phyloP scores from a whole-genome alignment of 2,888 invertebrate species.

The Philonicus albiceps region DNA sequence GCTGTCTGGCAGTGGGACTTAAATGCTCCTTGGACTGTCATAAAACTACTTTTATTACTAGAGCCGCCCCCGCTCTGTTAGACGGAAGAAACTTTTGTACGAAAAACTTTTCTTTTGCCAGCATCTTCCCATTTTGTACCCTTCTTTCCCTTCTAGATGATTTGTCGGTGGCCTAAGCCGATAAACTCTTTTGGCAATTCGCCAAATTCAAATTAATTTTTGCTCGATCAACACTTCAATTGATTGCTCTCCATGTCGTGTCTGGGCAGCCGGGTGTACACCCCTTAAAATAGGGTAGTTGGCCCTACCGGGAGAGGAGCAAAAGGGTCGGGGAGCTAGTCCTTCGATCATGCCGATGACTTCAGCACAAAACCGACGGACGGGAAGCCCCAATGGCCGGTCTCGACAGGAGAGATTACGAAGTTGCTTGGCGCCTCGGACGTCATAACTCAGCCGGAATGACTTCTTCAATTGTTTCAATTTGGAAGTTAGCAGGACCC shows the following conservation, averaged over 20 bases:
- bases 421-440: constrained; percentile 33
- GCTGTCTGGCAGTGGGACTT: not conserved
- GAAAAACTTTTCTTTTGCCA: not conserved
- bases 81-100: not conserved
- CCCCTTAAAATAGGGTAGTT: constrained; percentile 9
- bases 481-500: constrained; percentile 25
- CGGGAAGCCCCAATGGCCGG: not conserved
- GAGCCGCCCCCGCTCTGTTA: not conserved
- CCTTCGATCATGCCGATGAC: not conserved
- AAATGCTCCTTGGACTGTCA: not conserved
- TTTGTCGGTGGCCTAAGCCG: not conserved
- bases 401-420: not conserved
- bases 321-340: not conserved
- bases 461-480: constrained; percentile 41
- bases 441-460: constrained; percentile 24
- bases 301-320: not conserved
- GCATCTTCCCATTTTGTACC: not conserved
- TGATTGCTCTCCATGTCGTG: constrained; percentile 6
- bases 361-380: not conserved
- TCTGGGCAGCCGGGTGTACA: not conserved
- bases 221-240: constrained; percentile 42
- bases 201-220: constrained; percentile 42
- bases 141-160: not conserved
- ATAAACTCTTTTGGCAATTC: constrained; percentile 37
- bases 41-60: not conserved